Evolutionary conservation across 2,888 invertebrate genomes (phyloP).

Genomic region (Stenurella melanura): DNA sequence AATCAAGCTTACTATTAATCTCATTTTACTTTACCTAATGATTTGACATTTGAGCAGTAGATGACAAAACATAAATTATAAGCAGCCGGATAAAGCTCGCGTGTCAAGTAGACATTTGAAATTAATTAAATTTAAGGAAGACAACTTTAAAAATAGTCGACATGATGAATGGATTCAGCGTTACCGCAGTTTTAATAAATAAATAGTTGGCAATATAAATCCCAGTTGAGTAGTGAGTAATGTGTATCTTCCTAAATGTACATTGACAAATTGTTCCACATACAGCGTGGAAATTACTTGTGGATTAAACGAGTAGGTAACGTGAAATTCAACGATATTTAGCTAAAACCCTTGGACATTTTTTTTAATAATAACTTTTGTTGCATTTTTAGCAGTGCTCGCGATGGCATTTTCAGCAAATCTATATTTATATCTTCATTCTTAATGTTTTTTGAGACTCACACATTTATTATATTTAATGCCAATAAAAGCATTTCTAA

Average conservation of each 20-base stretch:
- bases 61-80: conserved; percentile 31
- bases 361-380: too few relatives aligned
- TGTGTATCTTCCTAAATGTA: neutral
- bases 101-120: conserved; percentile 7
- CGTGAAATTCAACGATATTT: too few relatives aligned
- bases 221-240: neutral
- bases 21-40: conserved; percentile 8
- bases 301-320: too few relatives aligned
- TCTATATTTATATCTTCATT: too few relatives aligned
- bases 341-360: too few relatives aligned
- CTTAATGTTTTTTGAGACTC: too few relatives aligned
- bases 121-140: conserved; percentile 1
- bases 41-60: conserved; percentile 6
- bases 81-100: conserved; percentile 5
- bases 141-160: neutral
- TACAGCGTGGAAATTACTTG: too few relatives aligned
- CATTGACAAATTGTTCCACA: neutral
- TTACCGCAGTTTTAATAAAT: neutral
- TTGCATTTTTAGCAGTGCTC: too few relatives aligned
- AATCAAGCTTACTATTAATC: conserved; percentile 16
- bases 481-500: too few relatives aligned
- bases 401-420: too few relatives aligned
- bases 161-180: conserved; percentile 4
- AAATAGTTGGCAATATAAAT: neutral
- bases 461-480: too few relatives aligned